phyloP scores from a whole-genome alignment of 2,113 vertebrate genomes.

The Petaurus breviceps region DNA sequence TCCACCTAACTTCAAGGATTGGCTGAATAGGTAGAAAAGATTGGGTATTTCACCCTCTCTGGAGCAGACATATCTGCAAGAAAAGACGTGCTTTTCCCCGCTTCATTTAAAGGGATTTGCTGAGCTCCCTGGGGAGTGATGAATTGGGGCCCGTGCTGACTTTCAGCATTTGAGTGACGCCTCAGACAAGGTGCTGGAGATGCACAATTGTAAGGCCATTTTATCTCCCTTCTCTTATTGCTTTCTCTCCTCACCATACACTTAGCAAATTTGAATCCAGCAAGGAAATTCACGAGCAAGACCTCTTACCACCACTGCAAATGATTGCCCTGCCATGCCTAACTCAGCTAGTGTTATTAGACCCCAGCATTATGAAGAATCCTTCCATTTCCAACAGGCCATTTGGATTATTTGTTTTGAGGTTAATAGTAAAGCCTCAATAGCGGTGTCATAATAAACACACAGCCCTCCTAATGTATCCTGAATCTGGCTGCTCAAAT shows the following conservation, averaged over 20 bases:
- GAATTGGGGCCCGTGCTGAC: not conserved
- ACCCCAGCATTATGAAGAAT: not conserved
- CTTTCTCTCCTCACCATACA: not conserved
- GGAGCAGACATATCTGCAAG: not conserved
- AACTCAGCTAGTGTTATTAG: not conserved
- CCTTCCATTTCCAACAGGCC: not conserved
- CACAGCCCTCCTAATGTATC: constrained; percentile 71
- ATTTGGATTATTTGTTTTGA: constrained; percentile 8
- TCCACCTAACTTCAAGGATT: not conserved
- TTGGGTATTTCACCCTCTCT: not conserved
- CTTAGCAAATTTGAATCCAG: constrained; percentile 3
- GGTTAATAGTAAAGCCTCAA: not conserved
- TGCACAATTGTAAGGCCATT: not conserved
- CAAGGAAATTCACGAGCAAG: not conserved
- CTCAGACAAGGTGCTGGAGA: not conserved
- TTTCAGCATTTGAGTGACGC: not conserved
- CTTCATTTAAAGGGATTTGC: not conserved
- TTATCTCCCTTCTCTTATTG: not conserved
- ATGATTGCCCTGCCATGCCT: not conserved
- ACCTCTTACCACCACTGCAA: not conserved
- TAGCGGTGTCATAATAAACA: constrained; percentile 51
- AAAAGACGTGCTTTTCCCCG: not conserved
- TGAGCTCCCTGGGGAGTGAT: not conserved
- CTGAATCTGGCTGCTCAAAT: constrained; percentile 57
- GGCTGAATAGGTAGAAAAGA: not conserved